Conservation (phyloP, 2,888 invertebrate genomes). For the Hyposoter dolosus region DNA sequence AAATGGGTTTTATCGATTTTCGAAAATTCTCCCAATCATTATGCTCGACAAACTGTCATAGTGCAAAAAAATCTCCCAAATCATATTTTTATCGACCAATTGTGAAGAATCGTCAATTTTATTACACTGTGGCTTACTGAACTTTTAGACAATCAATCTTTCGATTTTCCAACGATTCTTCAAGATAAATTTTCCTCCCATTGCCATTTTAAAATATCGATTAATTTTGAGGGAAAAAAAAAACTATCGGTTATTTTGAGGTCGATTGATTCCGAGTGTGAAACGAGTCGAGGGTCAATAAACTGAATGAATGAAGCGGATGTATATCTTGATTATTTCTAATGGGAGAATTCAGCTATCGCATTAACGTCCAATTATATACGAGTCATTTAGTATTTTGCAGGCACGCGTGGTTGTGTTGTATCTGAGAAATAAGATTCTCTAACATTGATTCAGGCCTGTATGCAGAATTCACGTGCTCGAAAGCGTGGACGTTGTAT, state of each 20-base stretch:
- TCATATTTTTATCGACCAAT: too few relatives aligned
- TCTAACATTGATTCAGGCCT: conserved; percentile 38
- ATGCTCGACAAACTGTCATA: background rate
- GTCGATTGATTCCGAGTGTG: background rate
- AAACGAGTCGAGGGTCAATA: conserved; percentile 24
- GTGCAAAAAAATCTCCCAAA: background rate
- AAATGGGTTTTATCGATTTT: background rate
- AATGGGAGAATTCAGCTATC: conserved; percentile 50
- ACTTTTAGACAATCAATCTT: too few relatives aligned
- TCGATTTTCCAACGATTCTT: too few relatives aligned
- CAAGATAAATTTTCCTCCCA: too few relatives aligned
- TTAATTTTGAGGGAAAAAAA: background rate
- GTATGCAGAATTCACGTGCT: conserved; percentile 80
- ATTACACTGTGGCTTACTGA: too few relatives aligned
- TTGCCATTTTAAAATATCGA: background rate
- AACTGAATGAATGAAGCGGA: conserved; percentile 42
- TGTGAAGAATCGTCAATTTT: too few relatives aligned
- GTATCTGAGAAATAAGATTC: conserved; percentile 20
- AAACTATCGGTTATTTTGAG: background rate
- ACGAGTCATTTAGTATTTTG: conserved; percentile 57
- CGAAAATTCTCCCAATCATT: background rate
- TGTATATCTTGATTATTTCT: conserved; percentile 37
- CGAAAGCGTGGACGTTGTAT: conserved; percentile 77
- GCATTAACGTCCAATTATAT: conserved; percentile 62
- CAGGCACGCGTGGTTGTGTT: conserved; percentile 25